Evolutionary conservation across 2,113 vertebrate genomes (phyloP), one percentile per base, ranked within the genome.

Genomic region (Microtus ochrogaster): DNA sequence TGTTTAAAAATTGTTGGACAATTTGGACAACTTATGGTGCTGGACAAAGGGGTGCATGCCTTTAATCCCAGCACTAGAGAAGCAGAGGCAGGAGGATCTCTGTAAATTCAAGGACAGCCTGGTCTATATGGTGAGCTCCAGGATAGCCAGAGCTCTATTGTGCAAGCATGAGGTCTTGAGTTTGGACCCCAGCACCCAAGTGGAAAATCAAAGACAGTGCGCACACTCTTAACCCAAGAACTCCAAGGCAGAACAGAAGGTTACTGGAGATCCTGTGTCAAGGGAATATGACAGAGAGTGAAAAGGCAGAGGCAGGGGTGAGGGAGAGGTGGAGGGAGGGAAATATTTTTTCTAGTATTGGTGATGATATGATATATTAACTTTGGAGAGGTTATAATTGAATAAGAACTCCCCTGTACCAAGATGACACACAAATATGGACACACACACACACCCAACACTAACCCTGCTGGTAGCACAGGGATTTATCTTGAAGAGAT

Each of bases 401-500:
- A 49, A 28, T 14, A 92, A 39, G 74, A 79, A 73, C 19, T 90
- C 79, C 70, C 63, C 49, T 49, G 21, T 58, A 70, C 49, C n/a
- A 94, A 88, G 92, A 89, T 66, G 41, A 74, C 28, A n/a, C 7
- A 47, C n/a, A 85, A 21, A 26, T 41, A 82, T 58, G 33, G 13
- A n/a, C 44, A 44, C 44, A 44, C 4, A 44, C 41, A 44, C 44
- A 44, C 44, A 44, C n/a, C 24, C 89, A 5, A 28, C 9, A 58
- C 7, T 24, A 61, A 72, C 58, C 89, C 92, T 89, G 66, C 66
- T 61, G 70, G 72, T 52, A 30, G 13, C 21, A 90, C 16, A 79
- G 72, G 41, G 72, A 22, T 74, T 94, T 70, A 93, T 74, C 47
- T 74, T 87, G 24, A 92, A 63, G 66, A 78, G 89, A 55, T 44